Conservation (phyloP, 2,113 vertebrate genomes). For the Rhegmatorhina hoffmannsi region DNA sequence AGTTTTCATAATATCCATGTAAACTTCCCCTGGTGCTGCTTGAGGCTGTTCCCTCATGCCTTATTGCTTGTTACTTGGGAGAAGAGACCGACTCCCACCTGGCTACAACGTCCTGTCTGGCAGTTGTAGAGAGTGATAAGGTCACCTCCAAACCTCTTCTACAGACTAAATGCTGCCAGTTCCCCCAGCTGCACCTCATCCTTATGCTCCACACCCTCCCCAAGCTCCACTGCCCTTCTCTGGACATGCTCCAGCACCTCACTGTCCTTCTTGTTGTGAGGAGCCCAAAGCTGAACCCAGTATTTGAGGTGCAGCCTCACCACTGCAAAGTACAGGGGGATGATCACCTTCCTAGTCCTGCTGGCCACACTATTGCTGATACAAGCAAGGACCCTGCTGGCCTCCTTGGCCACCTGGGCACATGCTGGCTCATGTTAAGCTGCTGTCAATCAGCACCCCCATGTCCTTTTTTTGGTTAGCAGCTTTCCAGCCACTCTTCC, state of each 20-base stretch:
- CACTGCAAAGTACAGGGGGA: background rate
- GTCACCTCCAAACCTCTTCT: background rate
- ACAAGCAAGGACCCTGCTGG: background rate
- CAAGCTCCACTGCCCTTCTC: accelerated
- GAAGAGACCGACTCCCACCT: accelerated
- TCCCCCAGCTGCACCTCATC: background rate
- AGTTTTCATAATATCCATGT: background rate
- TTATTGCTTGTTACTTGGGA: too few relatives aligned
- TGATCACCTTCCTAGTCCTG: background rate
- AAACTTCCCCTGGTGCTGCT: background rate
- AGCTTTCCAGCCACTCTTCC: background rate
- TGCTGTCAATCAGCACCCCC: accelerated
- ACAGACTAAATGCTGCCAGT: background rate
- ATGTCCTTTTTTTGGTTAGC: background rate
- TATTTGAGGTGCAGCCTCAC: accelerated
- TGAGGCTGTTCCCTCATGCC: background rate
- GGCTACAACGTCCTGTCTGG: background rate
- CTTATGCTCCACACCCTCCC: background rate
- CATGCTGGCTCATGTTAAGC: background rate
- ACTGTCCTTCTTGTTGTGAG: accelerated
- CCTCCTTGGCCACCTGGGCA: background rate
- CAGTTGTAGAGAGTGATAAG: background rate
- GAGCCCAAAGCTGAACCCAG: background rate
- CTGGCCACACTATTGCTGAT: background rate
- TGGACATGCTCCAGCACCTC: accelerated